Percentiles rank a stretch among this genome's conserved stretches.
Conservation (phyloP, 2,797 vertebrate species). For the Petrocephalus sullivani region DNA sequence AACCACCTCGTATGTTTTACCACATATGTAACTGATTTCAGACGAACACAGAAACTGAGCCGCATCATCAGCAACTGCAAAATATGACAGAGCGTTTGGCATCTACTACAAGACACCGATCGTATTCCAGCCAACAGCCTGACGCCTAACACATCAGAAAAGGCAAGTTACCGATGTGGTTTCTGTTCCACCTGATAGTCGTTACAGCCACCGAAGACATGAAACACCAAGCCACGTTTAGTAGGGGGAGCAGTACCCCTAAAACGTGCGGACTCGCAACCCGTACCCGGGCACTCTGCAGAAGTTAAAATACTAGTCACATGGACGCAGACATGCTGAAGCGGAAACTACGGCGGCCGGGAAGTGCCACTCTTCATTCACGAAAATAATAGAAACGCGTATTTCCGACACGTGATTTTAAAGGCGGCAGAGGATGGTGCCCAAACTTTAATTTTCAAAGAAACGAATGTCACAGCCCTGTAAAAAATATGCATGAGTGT, state of each 20-base stretch:
- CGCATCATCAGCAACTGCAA: background rate
- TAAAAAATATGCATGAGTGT: background rate
- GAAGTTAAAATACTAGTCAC: background rate
- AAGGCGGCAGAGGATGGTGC: background rate
- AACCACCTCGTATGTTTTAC: background rate
- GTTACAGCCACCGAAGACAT: background rate
- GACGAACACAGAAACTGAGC: background rate
- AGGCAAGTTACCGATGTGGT: background rate
- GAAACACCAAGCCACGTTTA: background rate
- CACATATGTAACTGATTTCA: background rate
- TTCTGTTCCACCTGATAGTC: background rate
- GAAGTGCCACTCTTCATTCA: background rate
- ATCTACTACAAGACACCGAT: background rate
- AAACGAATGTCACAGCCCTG: background rate
- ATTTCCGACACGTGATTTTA: background rate
- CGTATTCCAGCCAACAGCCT: background rate
- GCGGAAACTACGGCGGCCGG: slow-evolving; percentile 49
- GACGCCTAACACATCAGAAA: background rate
- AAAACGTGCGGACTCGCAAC: background rate
- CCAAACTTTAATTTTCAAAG: background rate
- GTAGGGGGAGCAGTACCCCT: background rate
- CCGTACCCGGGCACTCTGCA: background rate
- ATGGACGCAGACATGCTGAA: slow-evolving; percentile 19
- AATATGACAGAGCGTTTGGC: background rate
- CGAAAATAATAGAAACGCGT: background rate